Conservation (phyloP, 2,888 invertebrate species). For the Polymixis lichenea region DNA sequence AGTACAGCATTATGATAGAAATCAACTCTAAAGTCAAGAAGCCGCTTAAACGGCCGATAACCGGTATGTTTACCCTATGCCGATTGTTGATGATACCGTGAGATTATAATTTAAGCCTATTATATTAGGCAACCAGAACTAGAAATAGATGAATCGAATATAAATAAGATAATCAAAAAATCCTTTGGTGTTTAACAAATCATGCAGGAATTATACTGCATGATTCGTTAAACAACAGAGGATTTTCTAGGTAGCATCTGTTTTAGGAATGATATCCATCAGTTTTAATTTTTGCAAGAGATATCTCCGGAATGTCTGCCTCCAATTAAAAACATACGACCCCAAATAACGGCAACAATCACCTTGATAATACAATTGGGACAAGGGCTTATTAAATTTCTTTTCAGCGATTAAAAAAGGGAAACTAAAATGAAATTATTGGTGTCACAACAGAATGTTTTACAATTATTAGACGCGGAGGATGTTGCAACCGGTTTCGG, state of each 20-base stretch:
- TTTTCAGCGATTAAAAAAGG: conserved; percentile 42
- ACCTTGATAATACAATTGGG: conserved; percentile 37
- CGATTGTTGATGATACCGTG: background rate
- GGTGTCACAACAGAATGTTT: conserved; percentile 55
- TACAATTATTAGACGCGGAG: conserved; percentile 41
- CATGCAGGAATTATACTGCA: no score
- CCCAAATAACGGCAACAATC: conserved; percentile 2
- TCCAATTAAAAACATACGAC: conserved; percentile 15
- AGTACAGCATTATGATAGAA: no score
- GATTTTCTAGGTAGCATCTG: background rate
- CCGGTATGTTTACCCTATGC: no score
- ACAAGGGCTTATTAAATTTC: conserved; percentile 42
- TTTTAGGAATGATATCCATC: conserved; percentile 17
- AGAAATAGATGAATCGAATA: conserved; percentile 5
- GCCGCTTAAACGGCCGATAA: no score
- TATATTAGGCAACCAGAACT: background rate
- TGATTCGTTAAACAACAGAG: background rate
- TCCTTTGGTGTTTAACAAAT: no score
- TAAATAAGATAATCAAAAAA: conserved; percentile 8
- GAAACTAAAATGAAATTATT: conserved; percentile 54
- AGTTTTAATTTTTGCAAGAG: background rate
- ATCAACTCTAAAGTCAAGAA: no score
- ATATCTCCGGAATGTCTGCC: background rate
- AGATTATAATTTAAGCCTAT: background rate
- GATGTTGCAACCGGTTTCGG: conserved; percentile 62